Evolutionary conservation across 1,140 invertebrate species (phyloP).

Genomic region (Drosophila ohnishii): DNA sequence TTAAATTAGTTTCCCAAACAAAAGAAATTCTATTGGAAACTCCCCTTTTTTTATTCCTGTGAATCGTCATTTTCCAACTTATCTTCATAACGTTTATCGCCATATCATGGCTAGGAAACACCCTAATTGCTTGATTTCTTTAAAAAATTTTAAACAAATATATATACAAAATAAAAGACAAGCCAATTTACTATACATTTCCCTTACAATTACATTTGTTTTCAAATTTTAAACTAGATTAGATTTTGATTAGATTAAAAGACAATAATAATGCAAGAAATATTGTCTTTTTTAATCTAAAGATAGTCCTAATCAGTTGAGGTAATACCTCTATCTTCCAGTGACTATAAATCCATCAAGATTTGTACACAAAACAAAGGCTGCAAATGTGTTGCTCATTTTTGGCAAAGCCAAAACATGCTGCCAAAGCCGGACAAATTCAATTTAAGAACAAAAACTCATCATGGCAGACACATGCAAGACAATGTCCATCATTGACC

Average conservation of each 20-base stretch:
- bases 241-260: neutral
- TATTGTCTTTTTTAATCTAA: neutral
- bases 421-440: slow-evolving; percentile 14
- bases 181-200: neutral
- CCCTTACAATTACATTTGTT: no score
- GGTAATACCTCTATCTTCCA: neutral
- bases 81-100: neutral
- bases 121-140: no score
- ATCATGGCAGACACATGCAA: slow-evolving; percentile 22
- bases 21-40: no score
- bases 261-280: neutral
- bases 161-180: no score
- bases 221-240: neutral
- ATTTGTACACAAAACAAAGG: neutral
- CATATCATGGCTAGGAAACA: neutral
- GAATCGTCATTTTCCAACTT: neutral
- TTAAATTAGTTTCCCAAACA: neutral
- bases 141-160: no score
- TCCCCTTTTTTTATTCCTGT: neutral
- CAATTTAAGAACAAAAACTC: slow-evolving; percentile 30
- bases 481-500: slow-evolving; percentile 45
- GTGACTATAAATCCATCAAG: neutral
- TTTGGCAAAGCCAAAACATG: neutral
- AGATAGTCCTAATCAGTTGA: neutral
- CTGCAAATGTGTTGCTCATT: neutral